A percentile compares a stretch with the other conserved stretches of the same genome.
Conservation (phyloP, 2,888 invertebrate genomes). For the Xestia c-nigrum region DNA sequence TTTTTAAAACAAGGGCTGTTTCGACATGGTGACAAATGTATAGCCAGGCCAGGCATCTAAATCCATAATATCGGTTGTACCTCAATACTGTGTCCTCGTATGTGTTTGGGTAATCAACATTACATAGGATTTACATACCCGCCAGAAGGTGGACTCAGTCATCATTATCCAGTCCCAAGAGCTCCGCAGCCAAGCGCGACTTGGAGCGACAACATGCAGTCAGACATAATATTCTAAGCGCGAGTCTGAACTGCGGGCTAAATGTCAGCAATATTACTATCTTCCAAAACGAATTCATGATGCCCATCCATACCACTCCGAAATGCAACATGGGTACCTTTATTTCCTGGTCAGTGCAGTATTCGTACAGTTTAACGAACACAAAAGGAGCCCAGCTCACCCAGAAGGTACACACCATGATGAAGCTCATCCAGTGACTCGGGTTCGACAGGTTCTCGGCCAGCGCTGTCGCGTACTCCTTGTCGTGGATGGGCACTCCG, state of each 20-base stretch:
- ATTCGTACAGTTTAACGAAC: conserved; percentile 94
- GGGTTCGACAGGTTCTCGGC: conserved; percentile 98
- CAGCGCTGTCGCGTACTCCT: conserved; percentile 97
- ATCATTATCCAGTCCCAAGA: conserved; percentile 96
- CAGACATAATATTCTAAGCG: conserved; percentile 96
- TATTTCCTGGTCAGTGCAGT: conserved; percentile 91
- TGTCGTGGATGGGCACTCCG: conserved; percentile 97
- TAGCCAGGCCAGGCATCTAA: conserved; percentile 58
- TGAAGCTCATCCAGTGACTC: conserved; percentile 98
- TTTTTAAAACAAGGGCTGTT: conserved; percentile 15
- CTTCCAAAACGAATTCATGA: conserved; percentile 99
- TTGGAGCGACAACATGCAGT: conserved; percentile 97
- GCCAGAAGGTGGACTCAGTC: conserved; percentile 90
- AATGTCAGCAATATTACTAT: conserved; percentile 96
- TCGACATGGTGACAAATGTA: conserved; percentile 13
- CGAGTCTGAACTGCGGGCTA: conserved; percentile 98
- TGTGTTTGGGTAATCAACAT: conserved; percentile 14
- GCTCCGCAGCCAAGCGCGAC: conserved; percentile 95
- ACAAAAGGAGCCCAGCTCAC: conserved; percentile 98
- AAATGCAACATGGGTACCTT: conserved; percentile 97
- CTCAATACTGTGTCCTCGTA: conserved; percentile 4
- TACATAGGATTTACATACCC: conserved; percentile 64
- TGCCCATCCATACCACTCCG: conserved; percentile 98
- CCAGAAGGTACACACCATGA: conserved; percentile 97
- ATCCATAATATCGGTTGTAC: conserved; percentile 42